Percentiles rank a stretch among this genome's conserved stretches.
Conservation (phyloP, 2,797 vertebrate species). For the Poecilia wingei region DNA sequence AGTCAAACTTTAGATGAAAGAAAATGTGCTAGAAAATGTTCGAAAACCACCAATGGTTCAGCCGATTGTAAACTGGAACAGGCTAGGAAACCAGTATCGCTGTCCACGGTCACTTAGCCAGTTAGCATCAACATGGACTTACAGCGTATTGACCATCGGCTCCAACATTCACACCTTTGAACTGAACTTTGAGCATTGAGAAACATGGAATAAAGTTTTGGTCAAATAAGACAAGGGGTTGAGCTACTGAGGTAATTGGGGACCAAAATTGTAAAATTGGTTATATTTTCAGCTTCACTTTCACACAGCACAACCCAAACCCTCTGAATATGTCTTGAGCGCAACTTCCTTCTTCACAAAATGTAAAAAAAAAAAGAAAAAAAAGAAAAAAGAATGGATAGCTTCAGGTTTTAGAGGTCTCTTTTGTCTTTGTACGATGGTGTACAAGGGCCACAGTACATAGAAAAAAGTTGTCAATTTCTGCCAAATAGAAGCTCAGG, state of each 20-base stretch:
- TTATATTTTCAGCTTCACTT: too few species aligned
- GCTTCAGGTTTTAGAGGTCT: too few species aligned
- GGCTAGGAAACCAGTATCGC: neutral
- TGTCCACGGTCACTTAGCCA: neutral
- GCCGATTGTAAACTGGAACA: neutral
- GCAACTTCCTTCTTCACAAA: too few species aligned
- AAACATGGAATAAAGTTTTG: neutral
- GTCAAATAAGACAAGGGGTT: neutral
- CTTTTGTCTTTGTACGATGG: too few species aligned
- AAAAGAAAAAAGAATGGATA: too few species aligned
- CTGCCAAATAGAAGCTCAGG: too few species aligned
- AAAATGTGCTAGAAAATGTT: neutral
- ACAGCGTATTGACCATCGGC: neutral
- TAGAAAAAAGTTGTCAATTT: too few species aligned
- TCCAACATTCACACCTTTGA: neutral
- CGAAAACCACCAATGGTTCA: neutral
- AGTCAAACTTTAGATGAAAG: neutral
- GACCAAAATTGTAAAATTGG: too few species aligned
- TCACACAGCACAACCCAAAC: too few species aligned
- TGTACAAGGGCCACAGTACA: too few species aligned
- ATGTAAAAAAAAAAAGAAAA: too few species aligned
- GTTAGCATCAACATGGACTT: neutral
- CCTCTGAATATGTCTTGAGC: too few species aligned
- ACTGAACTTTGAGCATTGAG: neutral
- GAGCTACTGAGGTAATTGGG: neutral